Base-by-base conservation (phyloP, 2,113 vertebrate genomes). In the Chaetodon auriga region DNA sequence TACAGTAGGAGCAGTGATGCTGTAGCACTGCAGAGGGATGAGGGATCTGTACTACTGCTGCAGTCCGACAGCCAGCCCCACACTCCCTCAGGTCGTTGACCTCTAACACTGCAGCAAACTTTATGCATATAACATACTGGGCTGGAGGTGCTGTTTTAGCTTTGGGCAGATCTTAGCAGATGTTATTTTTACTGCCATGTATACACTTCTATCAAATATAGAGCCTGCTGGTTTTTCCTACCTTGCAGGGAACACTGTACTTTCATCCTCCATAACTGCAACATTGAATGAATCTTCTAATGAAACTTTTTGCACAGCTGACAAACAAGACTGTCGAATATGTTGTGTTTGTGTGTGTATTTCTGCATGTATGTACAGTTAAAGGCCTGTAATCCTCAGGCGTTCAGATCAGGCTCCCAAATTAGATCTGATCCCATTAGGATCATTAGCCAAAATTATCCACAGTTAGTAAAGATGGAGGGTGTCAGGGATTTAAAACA, bases 371-470 rank as follows among this genome's bases (percentile, higher is more conserved):
- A 68, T 82, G 75, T 69, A 68, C 48, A 45, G 7, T 81, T 73
- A 78, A 88, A 92, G 70, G 75, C 46, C 38, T 41, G 45, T 94
- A 93, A 94, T 94, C 94, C 87, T 62, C 60, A 79, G 38, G 63
- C 60, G 14, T 69, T 74, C 43, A 94, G 81, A 89, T 85, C 84
- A 89, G 63, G 63, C n/a, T 79, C 89, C 78, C n/a, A 82, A 93
- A 93, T 92, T 92, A 94, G 90, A 84, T 81, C 66, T 90, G 75
- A 95, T 94, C 92, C 90, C 89, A 91, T 94, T 94, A 93, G 90
- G 85, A 87, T 85, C 84, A 93, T 89, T 86, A 75, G 63, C 79
- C 71, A 71, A 75, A 89, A 85, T 80, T 62, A 88, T 74, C 76
- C 61, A n/a, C 16, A 64, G 71, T 80, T 21, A 68, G 57, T 65